Base-by-base conservation (phyloP, 2,888 invertebrate species). In the Onchidella celtica region DNA sequence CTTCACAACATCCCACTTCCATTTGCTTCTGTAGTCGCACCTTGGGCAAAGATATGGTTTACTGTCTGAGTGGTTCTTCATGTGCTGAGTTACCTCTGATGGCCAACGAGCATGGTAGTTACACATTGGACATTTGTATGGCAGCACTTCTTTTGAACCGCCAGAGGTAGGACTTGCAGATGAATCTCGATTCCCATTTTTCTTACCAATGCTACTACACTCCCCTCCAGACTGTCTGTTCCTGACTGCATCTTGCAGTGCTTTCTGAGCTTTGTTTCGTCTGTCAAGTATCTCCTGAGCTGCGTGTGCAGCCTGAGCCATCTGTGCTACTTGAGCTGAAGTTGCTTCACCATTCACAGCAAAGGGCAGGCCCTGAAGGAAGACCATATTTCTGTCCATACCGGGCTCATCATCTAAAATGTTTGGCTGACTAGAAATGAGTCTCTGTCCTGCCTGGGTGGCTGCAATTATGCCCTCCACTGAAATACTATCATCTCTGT, bases 1-100 rank as follows among this genome's bases (percentile, higher is more conserved):
- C 79, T 93, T 93, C 21, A 92, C 92, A 6, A 93, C 93, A 86
- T 93, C 93, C 93, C 93, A 93, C 85, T 93, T 93, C 93, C 93
- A 93, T 76, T 93, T 93, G 80, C 92, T 91, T 81, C 91, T 89
- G 86, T 93, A 93, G 59, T 90, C 92, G 81, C 93, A 93, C 63
- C 91, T 85, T 0, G 92, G 92, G 81, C 93, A 93, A 65, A 89
- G 89, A 84, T 89, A 93, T 21, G 93, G 93, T 80, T 93, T 93
- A 79, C 92, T 92, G 74, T 91, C 91, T 9, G 93, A 93, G 85
- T 93, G 93, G 83, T 93, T 93, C 85, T 93, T 92, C 92, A 92
- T 93, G 85, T 93, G 93, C 84, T 93, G 93, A 4, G 91, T 92
- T 66, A 93, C 92, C 86, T 93, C 93, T 55, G 92, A 92, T 21